These are phyloP conservation scores for Ochropleura leucogaster DNA, from an alignment of 2,888 invertebrate species.

Conservation along the genomic window DNA sequence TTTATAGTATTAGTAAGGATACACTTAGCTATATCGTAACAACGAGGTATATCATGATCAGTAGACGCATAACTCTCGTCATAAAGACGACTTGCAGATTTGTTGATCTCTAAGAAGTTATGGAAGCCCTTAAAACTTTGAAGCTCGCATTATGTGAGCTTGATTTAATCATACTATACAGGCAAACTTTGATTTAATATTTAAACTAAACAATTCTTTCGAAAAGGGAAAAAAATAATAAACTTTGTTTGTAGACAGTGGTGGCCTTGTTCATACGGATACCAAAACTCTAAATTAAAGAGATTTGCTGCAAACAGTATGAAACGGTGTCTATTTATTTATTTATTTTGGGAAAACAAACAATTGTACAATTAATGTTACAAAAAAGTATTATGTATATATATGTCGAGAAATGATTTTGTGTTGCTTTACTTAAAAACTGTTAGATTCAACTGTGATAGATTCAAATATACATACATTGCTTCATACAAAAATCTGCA, in stretches of 20 bases:
- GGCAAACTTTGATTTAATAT: too few species aligned
- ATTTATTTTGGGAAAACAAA: too few species aligned
- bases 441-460: neutral
- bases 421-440: neutral
- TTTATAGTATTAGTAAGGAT: too few species aligned
- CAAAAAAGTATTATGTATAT: too few species aligned
- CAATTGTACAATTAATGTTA: too few species aligned
- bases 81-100: neutral
- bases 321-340: too few species aligned
- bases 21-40: neutral
- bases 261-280: neutral
- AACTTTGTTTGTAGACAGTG: neutral
- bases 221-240: neutral
- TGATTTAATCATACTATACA: neutral
- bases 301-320: neutral
- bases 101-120: neutral
- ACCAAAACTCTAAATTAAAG: neutral
- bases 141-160: neutral
- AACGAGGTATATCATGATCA: too few species aligned
- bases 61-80: neutral
- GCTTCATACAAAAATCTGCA: neutral
- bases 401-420: neutral
- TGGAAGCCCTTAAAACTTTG: neutral
- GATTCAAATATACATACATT: neutral
- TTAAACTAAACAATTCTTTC: too few species aligned